phyloP scores from a whole-genome alignment of 2,888 invertebrate genomes.

The Drosophila nr. fundita region DNA sequence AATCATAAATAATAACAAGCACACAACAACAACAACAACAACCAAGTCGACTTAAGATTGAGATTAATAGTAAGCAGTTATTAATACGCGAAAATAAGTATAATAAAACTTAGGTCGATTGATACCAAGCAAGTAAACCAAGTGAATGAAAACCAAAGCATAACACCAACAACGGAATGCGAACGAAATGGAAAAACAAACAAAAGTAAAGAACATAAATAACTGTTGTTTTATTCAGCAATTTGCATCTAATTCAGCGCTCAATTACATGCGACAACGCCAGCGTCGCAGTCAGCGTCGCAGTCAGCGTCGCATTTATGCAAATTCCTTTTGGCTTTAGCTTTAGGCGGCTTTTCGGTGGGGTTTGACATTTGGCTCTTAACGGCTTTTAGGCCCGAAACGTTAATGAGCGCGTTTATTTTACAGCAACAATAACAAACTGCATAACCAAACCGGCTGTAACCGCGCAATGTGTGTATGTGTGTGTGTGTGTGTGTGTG shows the following conservation, averaged over 20 bases:
- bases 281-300: slow-evolving; percentile 12
- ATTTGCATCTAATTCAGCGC: slow-evolving; percentile 74
- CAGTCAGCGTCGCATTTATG: slow-evolving; percentile 48
- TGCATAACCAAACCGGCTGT: slow-evolving; percentile 7
- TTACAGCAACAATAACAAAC: slow-evolving; percentile 36
- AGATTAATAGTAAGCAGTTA: slow-evolving; percentile 72
- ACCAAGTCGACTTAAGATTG: slow-evolving; percentile 64
- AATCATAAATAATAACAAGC: slow-evolving; percentile 35
- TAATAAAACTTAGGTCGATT: slow-evolving; percentile 61
- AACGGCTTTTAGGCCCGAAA: slow-evolving; percentile 54
- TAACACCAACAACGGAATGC: slow-evolving; percentile 41
- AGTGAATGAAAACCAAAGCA: slow-evolving; percentile 35
- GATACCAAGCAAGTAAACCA: slow-evolving; percentile 32
- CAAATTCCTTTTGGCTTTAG: slow-evolving; percentile 57
- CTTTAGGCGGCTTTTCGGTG: slow-evolving; percentile 51
- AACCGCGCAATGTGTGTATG: slow-evolving; percentile 13
- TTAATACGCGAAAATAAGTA: slow-evolving; percentile 66
- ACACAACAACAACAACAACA: slow-evolving; percentile 19
- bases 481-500: slow-evolving; percentile 32
- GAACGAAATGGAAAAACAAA: slow-evolving; percentile 51
- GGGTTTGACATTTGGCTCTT: slow-evolving; percentile 52
- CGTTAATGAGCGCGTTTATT: slow-evolving; percentile 72
- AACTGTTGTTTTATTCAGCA: slow-evolving; percentile 74
- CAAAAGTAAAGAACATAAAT: slow-evolving; percentile 68
- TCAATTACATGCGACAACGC: slow-evolving; percentile 64